Percentiles rank a stretch among this genome's conserved stretches.
phyloP scores from a whole-genome alignment of 2,113 vertebrate species.

The Ammodytes marinus region DNA sequence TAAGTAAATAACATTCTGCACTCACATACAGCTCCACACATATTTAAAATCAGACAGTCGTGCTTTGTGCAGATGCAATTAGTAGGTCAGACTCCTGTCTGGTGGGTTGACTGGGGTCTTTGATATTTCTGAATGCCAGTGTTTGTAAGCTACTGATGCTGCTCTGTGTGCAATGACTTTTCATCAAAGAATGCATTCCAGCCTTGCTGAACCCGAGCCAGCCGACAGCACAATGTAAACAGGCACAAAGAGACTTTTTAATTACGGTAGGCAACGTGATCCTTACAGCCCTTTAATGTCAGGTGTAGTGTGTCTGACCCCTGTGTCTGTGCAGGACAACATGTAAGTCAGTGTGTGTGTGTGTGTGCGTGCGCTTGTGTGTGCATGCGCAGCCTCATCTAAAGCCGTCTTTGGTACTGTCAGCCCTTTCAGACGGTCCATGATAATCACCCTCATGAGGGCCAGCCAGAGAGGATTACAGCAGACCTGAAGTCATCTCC shows the following conservation, averaged over 20 bases:
- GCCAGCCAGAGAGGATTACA: conserved; percentile 62
- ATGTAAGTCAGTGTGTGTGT: background rate
- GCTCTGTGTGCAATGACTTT: conserved; percentile 27
- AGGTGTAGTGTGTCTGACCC: background rate
- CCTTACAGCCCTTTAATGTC: conserved; percentile 24
- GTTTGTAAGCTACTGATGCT: background rate
- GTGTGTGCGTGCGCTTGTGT: background rate
- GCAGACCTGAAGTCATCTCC: conserved; percentile 43
- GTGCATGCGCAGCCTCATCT: conserved; percentile 23
- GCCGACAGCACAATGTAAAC: conserved; percentile 58
- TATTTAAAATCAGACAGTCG: background rate
- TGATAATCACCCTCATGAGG: conserved; percentile 57
- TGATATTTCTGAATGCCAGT: conserved; percentile 15
- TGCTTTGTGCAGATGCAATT: conserved; percentile 16
- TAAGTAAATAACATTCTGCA: background rate
- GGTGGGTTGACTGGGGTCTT: background rate
- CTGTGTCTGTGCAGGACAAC: background rate
- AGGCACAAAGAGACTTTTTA: conserved; percentile 62
- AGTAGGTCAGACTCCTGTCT: conserved; percentile 5
- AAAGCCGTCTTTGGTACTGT: conserved; percentile 44
- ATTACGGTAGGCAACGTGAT: conserved; percentile 62
- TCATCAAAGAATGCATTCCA: conserved; percentile 45
- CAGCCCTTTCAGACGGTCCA: conserved; percentile 61
- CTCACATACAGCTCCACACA: background rate
- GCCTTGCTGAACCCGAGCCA: conserved; percentile 37